Percentiles rank a stretch among this genome's conserved stretches.
Conservation (phyloP, 37 sponge, comb jelly and placozoan species). For the Beroe ovata region DNA sequence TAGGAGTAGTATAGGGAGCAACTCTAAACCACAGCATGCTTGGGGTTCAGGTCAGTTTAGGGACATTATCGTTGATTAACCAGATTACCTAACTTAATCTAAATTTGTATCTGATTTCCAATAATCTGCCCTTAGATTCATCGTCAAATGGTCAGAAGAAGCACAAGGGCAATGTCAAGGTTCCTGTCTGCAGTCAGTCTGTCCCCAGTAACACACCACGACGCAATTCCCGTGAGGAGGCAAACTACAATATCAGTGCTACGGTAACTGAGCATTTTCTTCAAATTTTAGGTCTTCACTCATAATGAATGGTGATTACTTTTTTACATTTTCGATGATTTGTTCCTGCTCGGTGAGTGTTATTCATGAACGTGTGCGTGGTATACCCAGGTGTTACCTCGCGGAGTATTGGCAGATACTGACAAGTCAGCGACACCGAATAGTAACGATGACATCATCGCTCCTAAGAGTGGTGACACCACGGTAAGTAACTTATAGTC, state of each 20-base stretch:
- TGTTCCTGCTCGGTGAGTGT: too few relatives aligned
- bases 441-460: neutral
- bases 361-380: too few relatives aligned
- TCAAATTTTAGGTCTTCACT: too few relatives aligned
- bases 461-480: too few relatives aligned
- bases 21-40: constrained; percentile 8
- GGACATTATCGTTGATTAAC: too few relatives aligned
- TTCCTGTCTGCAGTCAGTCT: neutral
- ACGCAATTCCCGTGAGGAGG: constrained; percentile 8
- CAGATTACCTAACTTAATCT: too few relatives aligned
- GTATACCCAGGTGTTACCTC: neutral
- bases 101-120: too few relatives aligned
- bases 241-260: constrained; percentile 3
- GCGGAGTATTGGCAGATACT: neutral
- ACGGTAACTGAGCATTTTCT: too few relatives aligned
- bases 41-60: constrained; percentile 1
- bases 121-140: neutral
- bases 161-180: constrained; percentile 28
- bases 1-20: constrained; percentile 11
- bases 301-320: too few relatives aligned
- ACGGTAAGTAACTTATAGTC: too few relatives aligned
- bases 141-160: neutral
- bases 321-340: too few relatives aligned
- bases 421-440: neutral
- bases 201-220: neutral